phyloP scores from a whole-genome alignment of 2,888 invertebrate species.

The Troides oblongomaculatus region DNA sequence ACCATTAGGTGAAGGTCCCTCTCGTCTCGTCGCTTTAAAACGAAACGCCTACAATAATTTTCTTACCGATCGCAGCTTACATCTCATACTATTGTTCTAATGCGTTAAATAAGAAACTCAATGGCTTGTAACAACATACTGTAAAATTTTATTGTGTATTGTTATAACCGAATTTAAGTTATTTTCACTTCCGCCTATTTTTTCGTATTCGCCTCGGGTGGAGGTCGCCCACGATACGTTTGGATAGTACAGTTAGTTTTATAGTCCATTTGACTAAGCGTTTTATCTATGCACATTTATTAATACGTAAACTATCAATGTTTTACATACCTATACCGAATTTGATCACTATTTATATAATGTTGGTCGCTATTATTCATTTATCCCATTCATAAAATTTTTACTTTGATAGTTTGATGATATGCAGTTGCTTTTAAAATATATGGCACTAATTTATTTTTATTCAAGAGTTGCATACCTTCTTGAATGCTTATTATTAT shows the following conservation, averaged over 20 bases:
- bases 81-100: too few relatives aligned
- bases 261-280: slow-evolving; percentile 19
- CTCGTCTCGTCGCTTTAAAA: too few relatives aligned
- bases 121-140: neutral
- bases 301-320: slow-evolving; percentile 12
- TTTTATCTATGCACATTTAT: slow-evolving; percentile 9
- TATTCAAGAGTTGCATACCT: too few relatives aligned
- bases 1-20: too few relatives aligned
- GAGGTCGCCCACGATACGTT: slow-evolving; percentile 13
- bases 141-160: neutral
- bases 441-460: too few relatives aligned
- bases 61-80: too few relatives aligned
- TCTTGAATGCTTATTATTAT: too few relatives aligned
- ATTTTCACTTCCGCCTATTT: slow-evolving; percentile 14
- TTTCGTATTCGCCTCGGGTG: slow-evolving; percentile 6
- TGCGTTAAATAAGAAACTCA: neutral
- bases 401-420: neutral
- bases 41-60: too few relatives aligned
- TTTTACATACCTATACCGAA: slow-evolving; percentile 12
- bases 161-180: slow-evolving; percentile 2
- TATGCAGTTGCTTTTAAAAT: neutral
- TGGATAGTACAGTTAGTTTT: slow-evolving; percentile 17
- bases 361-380: neutral
- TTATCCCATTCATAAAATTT: neutral
- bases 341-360: slow-evolving; percentile 15